phyloP scores from a whole-genome alignment of 2,113 vertebrate species.

The Galeopterus variegatus region DNA sequence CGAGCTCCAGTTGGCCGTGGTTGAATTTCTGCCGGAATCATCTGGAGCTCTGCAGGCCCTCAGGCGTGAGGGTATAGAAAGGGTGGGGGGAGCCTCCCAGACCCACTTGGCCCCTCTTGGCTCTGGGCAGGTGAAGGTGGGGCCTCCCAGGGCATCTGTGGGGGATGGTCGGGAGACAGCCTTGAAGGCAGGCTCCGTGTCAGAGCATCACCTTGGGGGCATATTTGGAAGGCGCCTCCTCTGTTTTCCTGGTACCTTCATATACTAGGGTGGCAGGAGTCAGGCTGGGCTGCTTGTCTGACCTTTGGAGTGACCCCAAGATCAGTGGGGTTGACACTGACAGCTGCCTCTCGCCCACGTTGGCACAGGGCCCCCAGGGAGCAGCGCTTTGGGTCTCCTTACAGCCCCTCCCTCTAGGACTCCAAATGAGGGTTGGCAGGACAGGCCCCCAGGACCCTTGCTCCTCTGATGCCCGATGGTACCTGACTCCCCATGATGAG shows the following conservation, averaged over 20 bases:
- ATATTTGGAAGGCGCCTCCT: neutral
- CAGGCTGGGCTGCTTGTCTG: neutral
- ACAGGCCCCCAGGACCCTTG: neutral
- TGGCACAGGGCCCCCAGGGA: too few species aligned
- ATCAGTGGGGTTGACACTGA: neutral
- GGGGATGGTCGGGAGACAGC: neutral
- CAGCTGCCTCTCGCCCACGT: neutral
- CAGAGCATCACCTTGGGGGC: neutral
- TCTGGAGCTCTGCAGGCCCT: neutral
- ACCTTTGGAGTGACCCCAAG: neutral
- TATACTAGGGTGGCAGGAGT: rapidly evolving
- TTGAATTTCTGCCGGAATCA: slow-evolving; percentile 12
- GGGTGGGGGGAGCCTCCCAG: neutral
- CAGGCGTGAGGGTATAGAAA: rapidly evolving
- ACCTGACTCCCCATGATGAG: rapidly evolving
- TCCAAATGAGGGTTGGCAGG: neutral
- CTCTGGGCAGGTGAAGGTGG: neutral
- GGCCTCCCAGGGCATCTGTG: neutral
- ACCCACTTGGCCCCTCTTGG: neutral
- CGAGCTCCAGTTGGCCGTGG: neutral
- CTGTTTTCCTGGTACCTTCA: neutral
- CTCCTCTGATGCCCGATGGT: neutral
- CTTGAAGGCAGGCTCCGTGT: rapidly evolving
- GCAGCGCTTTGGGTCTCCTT: neutral
- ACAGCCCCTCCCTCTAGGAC: too few species aligned